Conservation (phyloP, 2,888 invertebrate species). For the Nebria salina region DNA sequence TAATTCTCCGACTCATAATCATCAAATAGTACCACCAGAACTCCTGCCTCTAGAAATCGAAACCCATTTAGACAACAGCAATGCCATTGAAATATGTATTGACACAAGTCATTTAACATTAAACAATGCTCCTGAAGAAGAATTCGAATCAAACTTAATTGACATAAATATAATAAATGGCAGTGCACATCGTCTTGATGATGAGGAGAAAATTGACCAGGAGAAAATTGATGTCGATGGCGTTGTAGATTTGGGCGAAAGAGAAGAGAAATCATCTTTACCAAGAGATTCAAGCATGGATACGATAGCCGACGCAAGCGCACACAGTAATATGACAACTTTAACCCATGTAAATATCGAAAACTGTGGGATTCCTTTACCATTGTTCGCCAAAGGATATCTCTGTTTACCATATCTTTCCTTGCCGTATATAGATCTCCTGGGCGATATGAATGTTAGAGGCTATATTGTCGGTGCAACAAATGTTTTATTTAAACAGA, state of each 20-base stretch:
- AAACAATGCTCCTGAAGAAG: neutral
- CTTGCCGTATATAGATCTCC: slow-evolving; percentile 90
- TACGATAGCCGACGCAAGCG: slow-evolving; percentile 66
- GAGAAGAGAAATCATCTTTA: slow-evolving; percentile 64
- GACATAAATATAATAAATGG: neutral
- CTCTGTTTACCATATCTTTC: slow-evolving; percentile 96
- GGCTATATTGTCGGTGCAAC: slow-evolving; percentile 95
- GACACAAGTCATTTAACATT: slow-evolving; percentile 36
- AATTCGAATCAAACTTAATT: neutral
- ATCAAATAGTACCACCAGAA: neutral
- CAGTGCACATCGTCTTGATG: neutral
- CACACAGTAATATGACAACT: slow-evolving; percentile 70
- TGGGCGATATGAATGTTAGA: slow-evolving; percentile 86
- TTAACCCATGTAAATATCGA: slow-evolving; percentile 73
- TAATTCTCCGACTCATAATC: slow-evolving; percentile 9
- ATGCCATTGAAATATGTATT: slow-evolving; percentile 47
- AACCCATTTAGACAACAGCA: slow-evolving; percentile 36
- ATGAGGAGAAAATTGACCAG: slow-evolving; percentile 28
- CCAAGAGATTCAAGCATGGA: slow-evolving; percentile 77
- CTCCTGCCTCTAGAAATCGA: slow-evolving; percentile 19
- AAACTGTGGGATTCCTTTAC: slow-evolving; percentile 88
- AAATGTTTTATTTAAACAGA: slow-evolving; percentile 97
- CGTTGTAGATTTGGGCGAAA: slow-evolving; percentile 34
- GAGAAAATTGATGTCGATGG: slow-evolving; percentile 36
- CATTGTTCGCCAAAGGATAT: slow-evolving; percentile 89